Percentiles rank a stretch among this genome's conserved stretches.
Conservation (phyloP, 2,797 vertebrate genomes). For the Cephalopachus bancanus region DNA sequence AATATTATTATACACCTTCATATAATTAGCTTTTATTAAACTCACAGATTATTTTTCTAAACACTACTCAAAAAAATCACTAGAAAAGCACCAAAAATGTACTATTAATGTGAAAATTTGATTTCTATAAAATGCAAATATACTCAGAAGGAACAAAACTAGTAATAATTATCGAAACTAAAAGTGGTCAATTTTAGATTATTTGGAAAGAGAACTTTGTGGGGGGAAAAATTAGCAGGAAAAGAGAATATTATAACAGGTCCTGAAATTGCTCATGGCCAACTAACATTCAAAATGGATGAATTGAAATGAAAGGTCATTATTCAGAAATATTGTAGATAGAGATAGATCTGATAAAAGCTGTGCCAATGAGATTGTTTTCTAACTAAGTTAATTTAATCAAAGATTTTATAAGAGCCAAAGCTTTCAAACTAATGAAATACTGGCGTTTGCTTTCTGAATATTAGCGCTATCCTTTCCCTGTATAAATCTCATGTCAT, state of each 20-base stretch:
- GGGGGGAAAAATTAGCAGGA: not conserved
- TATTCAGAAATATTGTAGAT: not conserved
- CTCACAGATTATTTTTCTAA: not conserved
- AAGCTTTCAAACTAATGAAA: slow-evolving; percentile 63
- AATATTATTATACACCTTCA: not conserved
- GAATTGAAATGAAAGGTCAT: not conserved
- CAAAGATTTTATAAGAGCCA: slow-evolving; percentile 14
- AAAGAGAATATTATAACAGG: not conserved
- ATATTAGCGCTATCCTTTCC: not conserved
- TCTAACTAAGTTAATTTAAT: not conserved
- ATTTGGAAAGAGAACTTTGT: slow-evolving; percentile 6
- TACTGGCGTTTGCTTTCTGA: slow-evolving; percentile 34
- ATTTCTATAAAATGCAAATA: slow-evolving; percentile 5
- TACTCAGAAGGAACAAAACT: not conserved
- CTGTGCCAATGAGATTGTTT: not conserved
- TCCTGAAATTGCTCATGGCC: not conserved
- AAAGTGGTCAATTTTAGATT: not conserved
- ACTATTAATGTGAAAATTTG: not conserved
- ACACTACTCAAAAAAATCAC: not conserved
- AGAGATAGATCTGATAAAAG: not conserved
- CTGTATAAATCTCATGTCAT: not conserved
- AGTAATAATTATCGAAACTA: not conserved
- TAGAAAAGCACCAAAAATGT: not conserved
- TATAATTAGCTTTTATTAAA: not conserved
- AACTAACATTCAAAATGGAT: slow-evolving; percentile 21